A percentile compares a stretch with the other conserved stretches of the same genome.
Conservation (phyloP, 2,888 invertebrate genomes). For the Kryphioiulus occultus region DNA sequence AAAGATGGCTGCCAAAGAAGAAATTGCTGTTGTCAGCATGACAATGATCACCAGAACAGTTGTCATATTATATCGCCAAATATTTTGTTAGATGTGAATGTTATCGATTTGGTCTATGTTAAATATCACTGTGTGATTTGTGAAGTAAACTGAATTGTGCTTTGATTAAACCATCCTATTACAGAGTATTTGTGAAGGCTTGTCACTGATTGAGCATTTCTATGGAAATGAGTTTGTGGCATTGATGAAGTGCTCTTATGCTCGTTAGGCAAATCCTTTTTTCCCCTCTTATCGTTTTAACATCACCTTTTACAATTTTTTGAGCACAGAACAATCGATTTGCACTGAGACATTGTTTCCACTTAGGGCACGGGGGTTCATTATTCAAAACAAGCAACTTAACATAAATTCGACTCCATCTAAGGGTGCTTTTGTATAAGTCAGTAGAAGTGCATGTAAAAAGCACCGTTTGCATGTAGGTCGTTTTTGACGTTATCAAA, state of each 20-base stretch:
- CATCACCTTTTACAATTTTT: conserved; percentile 25
- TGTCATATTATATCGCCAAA: background rate
- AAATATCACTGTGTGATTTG: background rate
- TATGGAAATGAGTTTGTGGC: conserved; percentile 39
- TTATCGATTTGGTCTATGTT: background rate
- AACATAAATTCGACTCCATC: background rate
- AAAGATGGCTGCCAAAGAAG: background rate
- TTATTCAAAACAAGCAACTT: background rate
- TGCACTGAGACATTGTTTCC: background rate
- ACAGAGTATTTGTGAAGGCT: background rate
- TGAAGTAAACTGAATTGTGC: background rate
- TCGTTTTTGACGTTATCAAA: conserved; percentile 27
- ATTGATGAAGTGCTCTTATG: background rate
- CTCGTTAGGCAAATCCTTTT: background rate
- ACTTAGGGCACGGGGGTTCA: background rate
- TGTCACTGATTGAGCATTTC: background rate
- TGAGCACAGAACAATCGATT: background rate
- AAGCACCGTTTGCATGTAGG: background rate
- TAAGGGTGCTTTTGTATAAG: background rate
- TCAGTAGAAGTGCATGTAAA: background rate
- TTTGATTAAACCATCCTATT: background rate
- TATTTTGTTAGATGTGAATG: background rate
- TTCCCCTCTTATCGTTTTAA: background rate
- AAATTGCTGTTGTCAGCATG: background rate
- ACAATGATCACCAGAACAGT: background rate